Evolutionary conservation across 2,797 vertebrate species (phyloP), one percentile per base, ranked within the genome.

Genomic region (Anableps anableps): DNA sequence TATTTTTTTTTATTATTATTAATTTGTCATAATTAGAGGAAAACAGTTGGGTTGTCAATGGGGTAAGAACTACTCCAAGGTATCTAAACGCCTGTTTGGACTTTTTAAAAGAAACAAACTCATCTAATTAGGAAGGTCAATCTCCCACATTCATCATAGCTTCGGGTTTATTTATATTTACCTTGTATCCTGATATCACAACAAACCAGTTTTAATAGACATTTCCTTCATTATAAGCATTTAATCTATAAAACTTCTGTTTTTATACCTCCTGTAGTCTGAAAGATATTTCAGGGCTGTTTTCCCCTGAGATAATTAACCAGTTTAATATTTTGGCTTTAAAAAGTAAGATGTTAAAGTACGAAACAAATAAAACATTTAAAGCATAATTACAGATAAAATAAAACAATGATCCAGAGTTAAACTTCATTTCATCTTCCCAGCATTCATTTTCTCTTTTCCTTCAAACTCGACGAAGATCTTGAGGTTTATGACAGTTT

Each of bases 41-140:
- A 11, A 41, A 41, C 38, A 47, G 11, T 48, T 50, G 26, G n/a
- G 13, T 48, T 21, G 7, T 10, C 19, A 2, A n/a, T 0, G 41
- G 41, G 2, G 70, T 47, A 45, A 72, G 70, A 16, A 45, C 2
- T 1, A 72, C 21, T 1, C 70, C 43, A 72, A 45, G 41, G 45
- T 13, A 72, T 47, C 26, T 72, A 72, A 72, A 72, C 16, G 41
- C 70, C 38, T 72, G 38, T 26, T 45, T 29, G 23, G 26, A n/a
- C n/a, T n/a, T 13, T 47, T 6, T 45, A 83, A 82, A 88, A 29
- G 2, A 62, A 31, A 34, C 38, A 41, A 41, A 3, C 3, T 62
- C 60, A 62, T 62, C 34, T 38, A 72, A 47, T n/a, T 72, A 9
- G 7, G 26, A 47, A 23, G 70, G 70, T 43, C 41, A 72, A 8